Conservation (phyloP, 2,888 invertebrate genomes). For the Andrena trimmerana region DNA sequence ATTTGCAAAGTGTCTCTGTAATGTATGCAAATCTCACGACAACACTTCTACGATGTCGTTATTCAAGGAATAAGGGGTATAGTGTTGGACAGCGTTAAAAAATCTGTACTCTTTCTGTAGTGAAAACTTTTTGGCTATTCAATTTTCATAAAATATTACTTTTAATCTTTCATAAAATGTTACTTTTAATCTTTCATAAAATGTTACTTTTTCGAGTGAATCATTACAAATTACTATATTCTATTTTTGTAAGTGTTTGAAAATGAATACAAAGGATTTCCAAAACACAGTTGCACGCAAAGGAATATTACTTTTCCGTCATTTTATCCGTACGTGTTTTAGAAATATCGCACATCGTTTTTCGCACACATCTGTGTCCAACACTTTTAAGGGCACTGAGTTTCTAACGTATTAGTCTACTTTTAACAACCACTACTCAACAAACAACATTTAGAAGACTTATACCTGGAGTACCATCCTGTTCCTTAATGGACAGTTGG, state of each 20-base stretch:
- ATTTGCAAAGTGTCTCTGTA: constrained; percentile 23
- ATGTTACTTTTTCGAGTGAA: background rate
- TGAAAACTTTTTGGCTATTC: background rate
- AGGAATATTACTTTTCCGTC: background rate
- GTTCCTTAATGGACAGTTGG: constrained; percentile 67
- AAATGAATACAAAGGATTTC: background rate
- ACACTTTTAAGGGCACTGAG: constrained; percentile 4
- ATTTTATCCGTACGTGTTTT: background rate
- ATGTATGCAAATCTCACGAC: constrained; percentile 25
- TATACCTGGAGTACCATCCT: constrained; percentile 48
- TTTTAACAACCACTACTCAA: constrained; percentile 51
- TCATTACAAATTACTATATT: background rate
- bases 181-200: background rate
- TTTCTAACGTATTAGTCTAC: constrained; percentile 67
- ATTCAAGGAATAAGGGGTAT: constrained; percentile 11
- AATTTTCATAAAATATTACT: background rate
- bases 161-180: background rate
- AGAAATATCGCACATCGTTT: background rate
- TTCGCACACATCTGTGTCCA: background rate
- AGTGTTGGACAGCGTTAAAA: constrained; percentile 20
- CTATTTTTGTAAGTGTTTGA: constrained; percentile 23
- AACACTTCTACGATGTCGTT: constrained; percentile 51
- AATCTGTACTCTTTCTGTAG: constrained; percentile 5
- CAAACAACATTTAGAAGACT: constrained; percentile 31
- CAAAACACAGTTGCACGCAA: constrained; percentile 22